A percentile compares a stretch with the other conserved stretches of the same genome.
Conservation (phyloP, 2,888 invertebrate genomes). For the Drosophila fulvimacula region DNA sequence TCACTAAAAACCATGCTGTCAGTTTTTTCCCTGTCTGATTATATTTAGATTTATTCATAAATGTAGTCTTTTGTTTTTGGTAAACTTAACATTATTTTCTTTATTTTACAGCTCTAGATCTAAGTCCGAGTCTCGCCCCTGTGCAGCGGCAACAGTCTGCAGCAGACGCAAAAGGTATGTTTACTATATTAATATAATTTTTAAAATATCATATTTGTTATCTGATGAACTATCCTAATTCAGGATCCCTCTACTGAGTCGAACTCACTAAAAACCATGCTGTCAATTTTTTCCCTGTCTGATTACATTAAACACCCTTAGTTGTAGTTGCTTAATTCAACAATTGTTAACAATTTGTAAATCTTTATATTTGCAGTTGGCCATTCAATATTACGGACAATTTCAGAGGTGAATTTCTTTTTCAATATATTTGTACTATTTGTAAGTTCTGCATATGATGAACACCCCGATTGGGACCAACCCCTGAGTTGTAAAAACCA, state of each 20-base stretch:
- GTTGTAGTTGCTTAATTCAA: neutral
- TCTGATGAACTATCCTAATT: slow-evolving; percentile 62
- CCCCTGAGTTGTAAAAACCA: slow-evolving; percentile 42
- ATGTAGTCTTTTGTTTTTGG: too few species aligned
- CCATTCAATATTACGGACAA: neutral
- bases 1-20: slow-evolving; percentile 69
- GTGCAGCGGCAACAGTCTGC: too few species aligned
- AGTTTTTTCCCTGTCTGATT: slow-evolving; percentile 53
- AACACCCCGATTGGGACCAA: slow-evolving; percentile 32
- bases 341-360: neutral
- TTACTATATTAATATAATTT: neutral
- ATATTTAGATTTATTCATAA: too few species aligned
- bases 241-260: slow-evolving; percentile 77
- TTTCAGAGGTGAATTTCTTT: slow-evolving; percentile 23
- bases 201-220: neutral
- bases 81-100: too few species aligned
- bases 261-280: slow-evolving; percentile 73
- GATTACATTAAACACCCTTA: neutral
- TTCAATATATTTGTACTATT: neutral
- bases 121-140: too few species aligned
- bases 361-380: slow-evolving; percentile 9
- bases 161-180: neutral
- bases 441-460: slow-evolving; percentile 29
- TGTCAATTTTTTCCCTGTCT: slow-evolving; percentile 61
- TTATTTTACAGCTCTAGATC: too few species aligned